These are phyloP conservation scores for Chiloscyllium punctatum DNA, from an alignment of 2,797 vertebrate species.

Conservation along the genomic window DNA sequence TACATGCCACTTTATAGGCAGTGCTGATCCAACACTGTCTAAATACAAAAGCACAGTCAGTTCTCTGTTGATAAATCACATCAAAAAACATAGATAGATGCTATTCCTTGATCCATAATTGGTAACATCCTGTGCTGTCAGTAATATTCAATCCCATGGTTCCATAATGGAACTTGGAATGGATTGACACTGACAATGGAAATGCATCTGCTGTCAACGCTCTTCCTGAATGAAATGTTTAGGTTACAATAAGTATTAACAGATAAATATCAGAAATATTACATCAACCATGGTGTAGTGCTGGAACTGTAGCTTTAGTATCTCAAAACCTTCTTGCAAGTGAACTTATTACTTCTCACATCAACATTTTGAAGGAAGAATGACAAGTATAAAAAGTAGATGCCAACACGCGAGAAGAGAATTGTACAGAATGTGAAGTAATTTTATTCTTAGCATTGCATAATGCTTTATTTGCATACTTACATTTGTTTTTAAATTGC, in stretches of 20 bases:
- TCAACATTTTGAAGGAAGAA: constrained; percentile 45
- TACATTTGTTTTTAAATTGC: constrained; percentile 49
- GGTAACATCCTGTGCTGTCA: constrained; percentile 69
- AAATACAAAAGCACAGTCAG: constrained; percentile 65
- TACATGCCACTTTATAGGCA: constrained; percentile 71
- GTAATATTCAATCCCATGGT: constrained; percentile 62
- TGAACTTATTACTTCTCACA: constrained; percentile 53
- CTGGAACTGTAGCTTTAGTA: constrained; percentile 48
- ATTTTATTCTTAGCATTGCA: constrained; percentile 38
- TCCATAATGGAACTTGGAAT: constrained; percentile 55
- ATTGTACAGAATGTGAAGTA: constrained; percentile 58
- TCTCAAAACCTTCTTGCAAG: constrained; percentile 54
- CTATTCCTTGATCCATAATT: constrained; percentile 80
- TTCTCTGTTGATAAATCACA: constrained; percentile 71
- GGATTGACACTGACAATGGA: constrained; percentile 72
- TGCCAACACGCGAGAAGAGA: constrained; percentile 47
- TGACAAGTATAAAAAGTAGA: constrained; percentile 51
- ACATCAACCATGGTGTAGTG: constrained; percentile 48
- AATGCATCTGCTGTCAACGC: constrained; percentile 68
- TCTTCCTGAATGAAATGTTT: constrained; percentile 56
- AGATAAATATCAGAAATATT: constrained; percentile 68
- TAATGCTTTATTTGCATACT: constrained; percentile 43
- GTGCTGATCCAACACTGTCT: constrained; percentile 60
- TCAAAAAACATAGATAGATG: constrained; percentile 74
- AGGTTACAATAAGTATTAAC: constrained; percentile 56